Conservation (phyloP, 2,888 invertebrate species). For the Habroteleia sp. region DNA sequence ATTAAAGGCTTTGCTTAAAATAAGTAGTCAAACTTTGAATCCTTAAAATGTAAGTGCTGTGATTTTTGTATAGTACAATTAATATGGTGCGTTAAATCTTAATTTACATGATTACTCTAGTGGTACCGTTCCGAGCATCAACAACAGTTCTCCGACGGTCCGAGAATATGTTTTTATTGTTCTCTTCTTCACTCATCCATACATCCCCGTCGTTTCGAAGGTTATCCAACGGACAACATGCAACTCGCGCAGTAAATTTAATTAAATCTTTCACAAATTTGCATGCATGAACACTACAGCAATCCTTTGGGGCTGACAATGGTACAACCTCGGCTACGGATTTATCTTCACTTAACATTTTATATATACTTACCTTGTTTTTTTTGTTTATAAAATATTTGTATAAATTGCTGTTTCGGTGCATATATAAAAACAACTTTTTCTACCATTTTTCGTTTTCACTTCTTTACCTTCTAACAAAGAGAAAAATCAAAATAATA, state of each 20-base stretch:
- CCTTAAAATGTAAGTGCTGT: too few species aligned
- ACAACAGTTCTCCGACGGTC: slow-evolving; percentile 48
- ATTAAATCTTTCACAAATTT: slow-evolving; percentile 80
- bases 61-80: too few species aligned
- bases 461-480: too few species aligned
- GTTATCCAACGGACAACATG: slow-evolving; percentile 57
- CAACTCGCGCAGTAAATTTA: slow-evolving; percentile 73
- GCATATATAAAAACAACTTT: too few species aligned
- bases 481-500: too few species aligned
- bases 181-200: slow-evolving; percentile 48
- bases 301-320: slow-evolving; percentile 72
- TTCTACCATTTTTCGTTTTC: too few species aligned
- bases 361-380: slow-evolving; percentile 34
- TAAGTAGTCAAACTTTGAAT: too few species aligned
- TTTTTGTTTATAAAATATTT: slow-evolving; percentile 8
- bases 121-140: slow-evolving; percentile 30
- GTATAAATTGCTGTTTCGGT: too few species aligned
- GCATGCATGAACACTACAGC: slow-evolving; percentile 71
- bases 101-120: slow-evolving; percentile 52
- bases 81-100: slow-evolving; percentile 54
- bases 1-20: too few species aligned
- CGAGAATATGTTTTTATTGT: slow-evolving; percentile 60
- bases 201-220: slow-evolving; percentile 53
- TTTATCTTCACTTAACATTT: slow-evolving; percentile 67
- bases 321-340: slow-evolving; percentile 74